These are phyloP conservation scores for Dendronephthya gigantea DNA, from an alignment of 64 coral and sea anemone species.

Conservation along the genomic window DNA sequence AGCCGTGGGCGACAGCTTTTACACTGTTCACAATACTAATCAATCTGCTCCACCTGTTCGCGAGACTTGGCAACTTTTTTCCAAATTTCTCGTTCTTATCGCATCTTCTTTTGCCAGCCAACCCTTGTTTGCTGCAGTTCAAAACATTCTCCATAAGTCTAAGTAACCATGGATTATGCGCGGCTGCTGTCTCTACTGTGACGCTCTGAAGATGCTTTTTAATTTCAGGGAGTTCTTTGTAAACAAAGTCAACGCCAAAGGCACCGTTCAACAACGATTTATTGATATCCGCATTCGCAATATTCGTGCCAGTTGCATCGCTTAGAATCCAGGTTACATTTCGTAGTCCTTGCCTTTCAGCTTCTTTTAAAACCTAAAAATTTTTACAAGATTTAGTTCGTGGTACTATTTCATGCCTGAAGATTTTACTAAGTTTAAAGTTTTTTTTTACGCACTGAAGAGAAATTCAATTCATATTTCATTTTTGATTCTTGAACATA, in stretches of 20 bases:
- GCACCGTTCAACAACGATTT: slow-evolving; percentile 45
- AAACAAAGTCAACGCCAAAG: slow-evolving; percentile 54
- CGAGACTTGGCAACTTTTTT: background rate
- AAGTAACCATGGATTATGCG: slow-evolving; percentile 64
- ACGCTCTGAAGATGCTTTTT: slow-evolving; percentile 36
- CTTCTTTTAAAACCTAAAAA: slow-evolving; percentile 34
- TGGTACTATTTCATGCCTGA: no score
- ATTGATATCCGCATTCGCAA: slow-evolving; percentile 23
- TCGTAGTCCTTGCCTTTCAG: slow-evolving; percentile 47
- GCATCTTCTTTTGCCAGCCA: slow-evolving; percentile 15
- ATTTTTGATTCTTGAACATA: no score
- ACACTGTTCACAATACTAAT: slow-evolving; percentile 77
- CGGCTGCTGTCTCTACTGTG: slow-evolving; percentile 7
- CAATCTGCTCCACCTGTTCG: slow-evolving; percentile 29
- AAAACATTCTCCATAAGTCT: slow-evolving; percentile 39
- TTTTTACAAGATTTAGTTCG: no score
- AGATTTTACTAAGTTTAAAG: no score
- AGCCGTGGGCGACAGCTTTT: slow-evolving; percentile 45
- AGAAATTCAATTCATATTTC: no score
- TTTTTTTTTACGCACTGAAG: no score
- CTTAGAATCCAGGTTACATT: slow-evolving; percentile 82
- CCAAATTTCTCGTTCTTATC: slow-evolving; percentile 15
- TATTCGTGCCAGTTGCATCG: slow-evolving; percentile 44
- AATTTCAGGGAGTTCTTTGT: slow-evolving; percentile 40
- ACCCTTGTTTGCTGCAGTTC: slow-evolving; percentile 16